Conservation (phyloP, 2,113 vertebrate species). For the Cyrtonyx montezumae region DNA sequence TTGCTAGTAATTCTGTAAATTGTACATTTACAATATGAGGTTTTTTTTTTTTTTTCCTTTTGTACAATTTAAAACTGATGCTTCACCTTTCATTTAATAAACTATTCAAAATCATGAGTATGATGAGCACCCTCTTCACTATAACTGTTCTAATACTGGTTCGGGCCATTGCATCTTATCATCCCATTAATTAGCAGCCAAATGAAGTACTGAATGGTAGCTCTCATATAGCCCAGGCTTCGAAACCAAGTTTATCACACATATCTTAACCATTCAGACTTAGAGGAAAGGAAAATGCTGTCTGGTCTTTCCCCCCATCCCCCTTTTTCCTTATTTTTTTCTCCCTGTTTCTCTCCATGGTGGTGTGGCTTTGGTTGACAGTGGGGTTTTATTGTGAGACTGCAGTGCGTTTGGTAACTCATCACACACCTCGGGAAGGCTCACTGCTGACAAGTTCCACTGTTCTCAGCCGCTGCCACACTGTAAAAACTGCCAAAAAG, state of each 20-base stretch:
- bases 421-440: neutral
- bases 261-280: neutral
- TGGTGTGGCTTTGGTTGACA: neutral
- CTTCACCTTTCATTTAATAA: constrained; percentile 94
- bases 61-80: constrained; percentile 97
- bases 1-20: constrained; percentile 93
- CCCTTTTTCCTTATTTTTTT: too few species aligned
- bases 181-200: neutral
- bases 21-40: constrained; percentile 91
- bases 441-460: neutral
- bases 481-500: neutral
- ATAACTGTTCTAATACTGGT: constrained; percentile 51
- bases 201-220: neutral
- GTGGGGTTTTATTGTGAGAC: neutral
- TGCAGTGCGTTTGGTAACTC: neutral
- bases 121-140: constrained; percentile 77
- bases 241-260: neutral
- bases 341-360: neutral
- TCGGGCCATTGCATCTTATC: constrained; percentile 78
- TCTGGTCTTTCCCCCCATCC: neutral
- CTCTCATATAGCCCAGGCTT: neutral
- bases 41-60: constrained; percentile 83
- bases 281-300: neutral
- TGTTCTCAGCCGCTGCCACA: neutral
- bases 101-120: constrained; percentile 88